Evolutionary conservation across 2,797 vertebrate genomes (phyloP), one percentile per base, ranked within the genome.

Genomic region (Centroberyx gerrardi): DNA sequence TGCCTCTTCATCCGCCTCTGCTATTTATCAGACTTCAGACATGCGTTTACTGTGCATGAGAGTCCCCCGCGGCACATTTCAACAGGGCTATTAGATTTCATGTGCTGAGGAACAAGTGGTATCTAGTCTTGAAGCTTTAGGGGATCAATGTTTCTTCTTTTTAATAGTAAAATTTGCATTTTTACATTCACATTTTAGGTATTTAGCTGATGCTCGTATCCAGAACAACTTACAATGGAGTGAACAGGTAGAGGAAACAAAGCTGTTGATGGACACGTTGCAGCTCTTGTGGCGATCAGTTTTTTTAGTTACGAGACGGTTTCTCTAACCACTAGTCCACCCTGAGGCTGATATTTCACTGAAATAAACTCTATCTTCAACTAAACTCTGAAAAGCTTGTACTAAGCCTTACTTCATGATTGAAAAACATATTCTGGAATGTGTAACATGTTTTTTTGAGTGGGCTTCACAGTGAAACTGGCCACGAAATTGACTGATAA

Each of bases 11-110:
- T 81, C 86, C 82, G 46, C 81, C 80, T 61, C 80, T 17, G 85
- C 91, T 85, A 93, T 95, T 95, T 94, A 94, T 95, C 94, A 94
- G 93, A 78, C 89, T 82, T 75, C 75, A 92, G 92, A 93, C 88
- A 61, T 75, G 78, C 80, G 54, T 88, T 90, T 81, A 62, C 82
- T 74, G 85, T 82, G 64, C 67, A 62, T 69, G 71, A 1, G 73
- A 78, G 86, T 88, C 87, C 89, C 92, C 82, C 0, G 80, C 77
- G 81, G 90, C 88, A 83, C 82, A 80, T 87, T 86, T 88, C 84
- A 83, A 87, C 81, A 74, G 84, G 84, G 71, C 86, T 83, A 82
- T 92, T 91, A 84, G 67, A 84, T 89, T 92, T 89, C 90, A 80
- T 67, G 78, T 68, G 78, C 73, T 31, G 80, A 49, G 74, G 69